A percentile compares a stretch with the other conserved stretches of the same genome.
Conservation (phyloP, 2,888 invertebrate species). For the Plagodis dolabraria region DNA sequence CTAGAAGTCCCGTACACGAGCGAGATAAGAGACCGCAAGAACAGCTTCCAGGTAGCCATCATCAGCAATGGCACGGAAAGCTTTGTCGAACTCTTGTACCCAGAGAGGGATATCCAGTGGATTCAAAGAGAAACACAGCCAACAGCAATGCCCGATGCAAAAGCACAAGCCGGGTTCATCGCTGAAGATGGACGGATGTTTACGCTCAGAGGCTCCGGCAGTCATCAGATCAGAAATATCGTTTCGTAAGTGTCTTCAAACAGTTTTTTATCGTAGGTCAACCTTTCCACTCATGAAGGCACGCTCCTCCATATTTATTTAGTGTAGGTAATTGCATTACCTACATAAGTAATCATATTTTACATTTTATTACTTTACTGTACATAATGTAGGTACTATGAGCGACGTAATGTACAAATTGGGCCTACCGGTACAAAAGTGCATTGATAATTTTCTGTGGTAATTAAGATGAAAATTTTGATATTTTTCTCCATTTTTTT, state of each 20-base stretch:
- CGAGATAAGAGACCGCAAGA: constrained; percentile 89
- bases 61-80: constrained; percentile 91
- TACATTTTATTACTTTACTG: too few species aligned
- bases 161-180: constrained; percentile 97
- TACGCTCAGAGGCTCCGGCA: constrained; percentile 94
- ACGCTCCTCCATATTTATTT: too few species aligned
- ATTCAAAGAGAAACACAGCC: constrained; percentile 91
- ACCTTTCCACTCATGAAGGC: too few species aligned
- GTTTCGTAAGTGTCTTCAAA: constrained; percentile 86
- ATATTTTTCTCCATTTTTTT: neutral
- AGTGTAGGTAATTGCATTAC: too few species aligned
- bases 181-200: constrained; percentile 92
- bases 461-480: neutral
- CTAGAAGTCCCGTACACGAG: constrained; percentile 92
- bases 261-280: too few species aligned
- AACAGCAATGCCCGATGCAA: constrained; percentile 93
- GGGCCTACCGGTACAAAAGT: too few species aligned
- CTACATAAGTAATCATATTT: too few species aligned
- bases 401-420: too few species aligned
- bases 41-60: constrained; percentile 92
- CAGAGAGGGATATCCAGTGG: constrained; percentile 96
- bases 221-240: constrained; percentile 93
- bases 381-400: too few species aligned
- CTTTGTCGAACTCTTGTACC: constrained; percentile 95
- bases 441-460: too few species aligned